Base-by-base conservation (phyloP, 1,140 invertebrate genomes). In the Amphibalanus amphitrite region DNA sequence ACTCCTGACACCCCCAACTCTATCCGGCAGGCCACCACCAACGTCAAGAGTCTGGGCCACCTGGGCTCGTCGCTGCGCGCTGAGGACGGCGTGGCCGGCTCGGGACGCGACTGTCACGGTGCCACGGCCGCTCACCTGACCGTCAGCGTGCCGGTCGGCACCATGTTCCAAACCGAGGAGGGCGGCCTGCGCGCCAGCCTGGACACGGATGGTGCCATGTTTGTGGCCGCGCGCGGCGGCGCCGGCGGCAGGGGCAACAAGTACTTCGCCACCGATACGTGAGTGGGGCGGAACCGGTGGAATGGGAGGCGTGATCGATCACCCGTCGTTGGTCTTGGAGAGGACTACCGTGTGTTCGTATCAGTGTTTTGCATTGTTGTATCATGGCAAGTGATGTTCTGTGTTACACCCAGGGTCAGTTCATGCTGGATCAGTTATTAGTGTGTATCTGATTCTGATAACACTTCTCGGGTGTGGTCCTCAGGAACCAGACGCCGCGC, bases 161-260 rank as follows among this genome's bases (percentile, higher is more conserved):
- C 95, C 0, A 83, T 97, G 59, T 79, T 98, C 28, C 87, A 87
- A 75, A 75, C 79, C 72, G 67, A 76, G 0, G 72, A 82, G 0
- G 88, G 88, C 0, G 79, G 82, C 29, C 80, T 90, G 73, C 79
- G 96, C 4, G 87, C 87, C 30, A 88, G 93, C 78, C 81, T 97
- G 40, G 79, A 83, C 29, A 77, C 83, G 72, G 82, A 85, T n/a
- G 86, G 86, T 29, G 82, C 89, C 38, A 89, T 95, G 83, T 98
- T 96, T 82, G 83, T 99, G 28, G 95, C 90, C 20, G 95, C 96
- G 20, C 80, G 93, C 76, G 97, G 97, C 3, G 97, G 97, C 29
- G 88, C 91, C 0, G 97, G 97, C 10, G 97, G 97, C 0, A 89
- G 90, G 80, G 97, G 97, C 8, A 99, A 99, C 82, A 83, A 87